phyloP scores from a whole-genome alignment of 1,140 invertebrate genomes.

The Cherax quadricarinatus region DNA sequence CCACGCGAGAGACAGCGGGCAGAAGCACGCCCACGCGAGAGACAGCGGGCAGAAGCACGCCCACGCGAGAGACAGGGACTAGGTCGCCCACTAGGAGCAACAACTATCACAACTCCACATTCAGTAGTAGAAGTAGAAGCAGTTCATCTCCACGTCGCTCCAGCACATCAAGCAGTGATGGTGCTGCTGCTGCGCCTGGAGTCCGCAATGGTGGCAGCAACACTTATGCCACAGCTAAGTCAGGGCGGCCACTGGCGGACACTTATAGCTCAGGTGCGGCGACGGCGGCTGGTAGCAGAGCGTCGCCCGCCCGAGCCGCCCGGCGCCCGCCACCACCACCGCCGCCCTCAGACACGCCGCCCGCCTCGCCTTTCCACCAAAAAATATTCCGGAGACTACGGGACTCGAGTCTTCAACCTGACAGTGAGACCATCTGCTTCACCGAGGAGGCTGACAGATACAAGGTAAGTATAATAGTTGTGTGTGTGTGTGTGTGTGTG shows the following conservation, averaged over 20 bases:
- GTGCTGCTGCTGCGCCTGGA: neutral
- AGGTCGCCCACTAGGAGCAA: neutral
- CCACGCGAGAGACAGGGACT: neutral
- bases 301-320: conserved; percentile 3
- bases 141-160: conserved; percentile 40
- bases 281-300: neutral
- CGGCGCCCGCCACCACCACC: neutral
- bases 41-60: neutral
- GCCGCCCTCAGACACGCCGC: conserved; percentile 10
- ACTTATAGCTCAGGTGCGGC: conserved; percentile 27
- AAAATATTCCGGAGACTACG: conserved; percentile 68
- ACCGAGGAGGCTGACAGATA: conserved; percentile 68
- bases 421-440: conserved; percentile 72
- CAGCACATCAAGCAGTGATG: conserved; percentile 39
- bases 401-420: conserved; percentile 65
- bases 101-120: conserved; percentile 44
- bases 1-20: neutral
- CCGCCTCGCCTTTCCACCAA: conserved; percentile 69
- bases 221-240: neutral
- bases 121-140: conserved; percentile 35
- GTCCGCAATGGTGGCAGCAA: neutral
- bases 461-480: conserved; percentile 53
- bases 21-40: neutral
- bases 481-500: conserved; percentile 14
- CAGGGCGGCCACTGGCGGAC: conserved; percentile 24